Evolutionary conservation across 2,797 vertebrate species (phyloP).

Genomic region (Mycteria americana): DNA sequence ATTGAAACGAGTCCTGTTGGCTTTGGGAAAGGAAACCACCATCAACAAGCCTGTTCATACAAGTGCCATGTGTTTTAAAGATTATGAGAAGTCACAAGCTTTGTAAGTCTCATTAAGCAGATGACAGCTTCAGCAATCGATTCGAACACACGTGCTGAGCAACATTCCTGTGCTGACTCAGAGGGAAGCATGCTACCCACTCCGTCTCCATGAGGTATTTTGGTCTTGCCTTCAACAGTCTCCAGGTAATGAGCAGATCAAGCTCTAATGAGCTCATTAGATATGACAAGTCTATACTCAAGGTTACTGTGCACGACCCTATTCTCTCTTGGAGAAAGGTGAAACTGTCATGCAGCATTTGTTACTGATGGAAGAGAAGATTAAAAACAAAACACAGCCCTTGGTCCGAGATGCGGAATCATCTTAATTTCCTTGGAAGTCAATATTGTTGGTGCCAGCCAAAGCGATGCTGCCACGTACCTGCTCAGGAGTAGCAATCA

Average conservation of each 20-base stretch:
- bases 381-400: background rate
- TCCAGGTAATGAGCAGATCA: constrained; percentile 37
- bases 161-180: background rate
- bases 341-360: background rate
- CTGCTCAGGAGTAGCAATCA: background rate
- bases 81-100: constrained; percentile 1
- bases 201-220: background rate
- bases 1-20: background rate
- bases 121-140: background rate
- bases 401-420: background rate
- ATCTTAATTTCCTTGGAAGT: background rate
- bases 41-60: background rate
- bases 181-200: background rate
- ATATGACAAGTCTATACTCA: background rate
- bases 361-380: background rate
- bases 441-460: background rate
- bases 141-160: background rate
- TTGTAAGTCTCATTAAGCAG: background rate
- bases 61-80: background rate
- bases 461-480: background rate
- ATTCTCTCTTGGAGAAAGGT: background rate
- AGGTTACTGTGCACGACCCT: background rate
- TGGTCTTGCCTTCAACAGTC: background rate
- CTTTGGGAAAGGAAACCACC: background rate
- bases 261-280: constrained; percentile 25